Conservation (phyloP, 2,888 invertebrate species). For the Leuctra nigra region DNA sequence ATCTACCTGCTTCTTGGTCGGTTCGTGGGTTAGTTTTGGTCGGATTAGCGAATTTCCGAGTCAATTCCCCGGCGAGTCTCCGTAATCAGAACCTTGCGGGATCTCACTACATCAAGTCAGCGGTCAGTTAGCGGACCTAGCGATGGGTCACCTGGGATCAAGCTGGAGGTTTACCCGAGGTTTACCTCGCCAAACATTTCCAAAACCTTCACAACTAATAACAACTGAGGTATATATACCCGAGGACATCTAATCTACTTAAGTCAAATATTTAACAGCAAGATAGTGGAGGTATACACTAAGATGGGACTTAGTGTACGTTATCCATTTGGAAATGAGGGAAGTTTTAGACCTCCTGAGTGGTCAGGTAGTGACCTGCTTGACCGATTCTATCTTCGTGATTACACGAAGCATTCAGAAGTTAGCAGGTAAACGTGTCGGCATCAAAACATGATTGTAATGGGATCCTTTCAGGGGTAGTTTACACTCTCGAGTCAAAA, state of each 20-base stretch:
- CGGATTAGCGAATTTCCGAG: not conserved
- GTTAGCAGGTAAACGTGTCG: not conserved
- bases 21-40: not conserved
- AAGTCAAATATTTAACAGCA: slow-evolving; percentile 17
- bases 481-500: not conserved
- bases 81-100: slow-evolving; percentile 8
- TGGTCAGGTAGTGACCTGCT: not conserved
- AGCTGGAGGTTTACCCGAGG: slow-evolving; percentile 10
- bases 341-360: slow-evolving; percentile 6
- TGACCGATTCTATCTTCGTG: slow-evolving; percentile 6
- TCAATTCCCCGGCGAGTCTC: slow-evolving; percentile 9
- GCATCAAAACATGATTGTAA: slow-evolving; percentile 2
- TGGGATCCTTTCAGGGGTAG: slow-evolving; percentile 2
- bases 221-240: slow-evolving; percentile 15
- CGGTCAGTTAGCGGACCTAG: slow-evolving; percentile 14
- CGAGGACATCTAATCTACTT: slow-evolving; percentile 17
- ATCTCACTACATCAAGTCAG: not conserved
- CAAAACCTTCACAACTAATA: slow-evolving; percentile 17
- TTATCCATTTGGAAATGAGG: slow-evolving; percentile 10
- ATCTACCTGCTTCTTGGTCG: too few relatives aligned
- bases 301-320: not conserved
- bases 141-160: slow-evolving; percentile 13
- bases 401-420: slow-evolving; percentile 5
- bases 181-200: slow-evolving; percentile 13
- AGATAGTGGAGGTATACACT: not conserved